These are phyloP conservation scores for Ophthalmolycus amberensis DNA, from an alignment of 2,113 vertebrate genomes.

Conservation along the genomic window DNA sequence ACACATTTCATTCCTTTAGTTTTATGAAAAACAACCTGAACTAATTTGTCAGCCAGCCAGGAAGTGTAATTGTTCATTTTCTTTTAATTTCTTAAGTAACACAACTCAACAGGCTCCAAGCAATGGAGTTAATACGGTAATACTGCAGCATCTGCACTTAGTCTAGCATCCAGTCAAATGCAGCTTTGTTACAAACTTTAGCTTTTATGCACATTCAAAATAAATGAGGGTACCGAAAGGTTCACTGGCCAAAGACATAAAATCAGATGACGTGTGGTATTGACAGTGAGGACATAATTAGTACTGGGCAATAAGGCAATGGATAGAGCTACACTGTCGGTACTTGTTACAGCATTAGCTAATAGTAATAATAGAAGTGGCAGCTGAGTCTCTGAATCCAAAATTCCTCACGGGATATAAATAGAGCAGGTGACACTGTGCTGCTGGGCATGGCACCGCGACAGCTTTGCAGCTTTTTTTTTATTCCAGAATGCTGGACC, in stretches of 20 bases:
- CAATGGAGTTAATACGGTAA: neutral
- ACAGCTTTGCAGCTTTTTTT: conserved; percentile 66
- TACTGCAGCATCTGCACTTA: neutral
- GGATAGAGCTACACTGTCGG: conserved; percentile 53
- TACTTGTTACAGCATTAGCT: conserved; percentile 80
- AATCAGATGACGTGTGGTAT: conserved; percentile 21
- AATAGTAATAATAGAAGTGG: conserved; percentile 83
- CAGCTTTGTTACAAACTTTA: neutral
- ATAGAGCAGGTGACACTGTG: conserved; percentile 77
- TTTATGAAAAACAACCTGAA: neutral
- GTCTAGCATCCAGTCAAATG: neutral
- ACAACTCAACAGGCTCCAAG: neutral
- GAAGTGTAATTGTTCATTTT: neutral
- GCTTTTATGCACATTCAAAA: neutral
- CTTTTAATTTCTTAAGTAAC: neutral
- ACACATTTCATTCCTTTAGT: neutral
- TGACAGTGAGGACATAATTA: conserved; percentile 70
- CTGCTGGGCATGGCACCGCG: conserved; percentile 53
- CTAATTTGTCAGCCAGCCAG: neutral
- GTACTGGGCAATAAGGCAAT: conserved; percentile 51
- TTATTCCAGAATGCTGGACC: conserved; percentile 41
- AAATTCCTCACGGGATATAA: conserved; percentile 77
- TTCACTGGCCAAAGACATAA: neutral
- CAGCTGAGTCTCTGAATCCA: conserved; percentile 82
- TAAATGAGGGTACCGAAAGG: neutral